Evolutionary conservation across 2,113 vertebrate genomes (phyloP).

Genomic region (Antechinus stuartii): DNA sequence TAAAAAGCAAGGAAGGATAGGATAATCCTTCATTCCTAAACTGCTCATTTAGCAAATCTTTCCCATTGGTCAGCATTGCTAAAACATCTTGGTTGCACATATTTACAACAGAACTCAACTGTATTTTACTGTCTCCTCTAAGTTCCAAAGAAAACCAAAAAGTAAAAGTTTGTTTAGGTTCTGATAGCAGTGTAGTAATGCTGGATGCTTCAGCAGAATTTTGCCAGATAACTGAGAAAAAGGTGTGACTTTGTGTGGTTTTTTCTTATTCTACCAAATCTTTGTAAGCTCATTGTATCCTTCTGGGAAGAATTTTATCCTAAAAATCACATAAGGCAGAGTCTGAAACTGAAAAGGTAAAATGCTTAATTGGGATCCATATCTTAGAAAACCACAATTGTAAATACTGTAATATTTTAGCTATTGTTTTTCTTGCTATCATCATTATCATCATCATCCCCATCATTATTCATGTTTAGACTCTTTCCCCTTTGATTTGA

Average conservation of each 20-base stretch:
- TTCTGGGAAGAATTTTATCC: not conserved
- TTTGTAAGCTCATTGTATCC: not conserved
- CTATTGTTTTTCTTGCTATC: no score
- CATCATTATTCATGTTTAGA: no score
- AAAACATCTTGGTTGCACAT: not conserved
- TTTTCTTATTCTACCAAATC: not conserved
- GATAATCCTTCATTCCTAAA: not conserved
- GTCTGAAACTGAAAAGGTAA: not conserved
- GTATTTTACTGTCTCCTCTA: not conserved
- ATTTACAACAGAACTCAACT: no score
- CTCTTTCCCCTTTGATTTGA: not conserved
- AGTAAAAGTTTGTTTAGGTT: not conserved
- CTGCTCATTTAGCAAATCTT: not conserved
- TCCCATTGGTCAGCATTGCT: not conserved
- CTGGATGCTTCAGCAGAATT: not conserved
- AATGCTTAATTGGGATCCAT: not conserved
- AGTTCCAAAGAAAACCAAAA: not conserved
- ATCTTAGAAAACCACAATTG: not conserved
- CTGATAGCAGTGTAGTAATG: not conserved
- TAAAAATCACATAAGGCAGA: not conserved
- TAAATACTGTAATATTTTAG: no score
- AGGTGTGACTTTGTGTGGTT: fast-evolving
- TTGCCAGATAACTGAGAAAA: not conserved
- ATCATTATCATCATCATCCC: no score
- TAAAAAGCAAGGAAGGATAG: not conserved